Evolutionary conservation across 64 coral and sea anemone genomes (phyloP).

Genomic region (Stichodactyla mertensii): DNA sequence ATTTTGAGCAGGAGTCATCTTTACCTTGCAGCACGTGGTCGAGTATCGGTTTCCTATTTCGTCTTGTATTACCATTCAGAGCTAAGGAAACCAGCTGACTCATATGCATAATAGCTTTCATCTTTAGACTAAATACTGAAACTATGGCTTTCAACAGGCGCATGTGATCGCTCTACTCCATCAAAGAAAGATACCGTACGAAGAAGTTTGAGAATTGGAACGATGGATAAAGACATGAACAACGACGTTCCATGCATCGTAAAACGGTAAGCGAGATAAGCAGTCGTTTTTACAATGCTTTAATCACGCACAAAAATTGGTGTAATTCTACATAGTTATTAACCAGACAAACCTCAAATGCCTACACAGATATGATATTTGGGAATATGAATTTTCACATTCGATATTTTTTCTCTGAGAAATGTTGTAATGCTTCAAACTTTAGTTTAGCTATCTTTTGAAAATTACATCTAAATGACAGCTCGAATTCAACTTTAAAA

Average conservation of each 20-base stretch:
- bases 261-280: background rate
- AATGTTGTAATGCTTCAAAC: background rate
- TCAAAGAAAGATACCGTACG: background rate
- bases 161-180: background rate
- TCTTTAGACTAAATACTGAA: conserved; percentile 11
- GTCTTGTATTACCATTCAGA: background rate
- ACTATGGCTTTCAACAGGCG: conserved; percentile 6
- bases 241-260: background rate
- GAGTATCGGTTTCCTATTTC: conserved; percentile 3
- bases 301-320: background rate
- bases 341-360: background rate
- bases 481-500: background rate
- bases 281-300: background rate
- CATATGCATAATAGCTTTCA: conserved; percentile 7
- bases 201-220: background rate
- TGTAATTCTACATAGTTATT: background rate
- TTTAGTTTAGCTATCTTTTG: background rate
- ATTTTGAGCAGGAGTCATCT: background rate
- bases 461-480: background rate
- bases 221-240: background rate
- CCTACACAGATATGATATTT: background rate
- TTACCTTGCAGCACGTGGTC: background rate
- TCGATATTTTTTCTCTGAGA: background rate
- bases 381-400: background rate
- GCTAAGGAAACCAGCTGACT: conserved; percentile 7